Evolutionary conservation across 2,888 invertebrate species (phyloP).

Genomic region (Ophion obscuratus): DNA sequence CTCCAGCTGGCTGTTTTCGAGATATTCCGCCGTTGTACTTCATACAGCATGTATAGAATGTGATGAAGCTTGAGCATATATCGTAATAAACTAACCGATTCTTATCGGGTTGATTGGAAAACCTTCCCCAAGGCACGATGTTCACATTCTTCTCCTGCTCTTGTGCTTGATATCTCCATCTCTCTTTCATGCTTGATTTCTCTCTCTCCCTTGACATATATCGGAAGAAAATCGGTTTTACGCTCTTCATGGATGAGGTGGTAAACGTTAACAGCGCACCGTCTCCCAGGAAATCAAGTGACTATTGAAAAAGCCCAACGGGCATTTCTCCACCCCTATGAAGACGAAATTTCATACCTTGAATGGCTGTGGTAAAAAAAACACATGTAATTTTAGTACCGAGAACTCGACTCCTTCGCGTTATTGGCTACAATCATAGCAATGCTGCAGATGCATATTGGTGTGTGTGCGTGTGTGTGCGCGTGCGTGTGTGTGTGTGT

Average conservation of each 20-base stretch:
- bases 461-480: no score
- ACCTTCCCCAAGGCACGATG: constrained; percentile 63
- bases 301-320: constrained; percentile 62
- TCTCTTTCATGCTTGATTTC: constrained; percentile 19
- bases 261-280: constrained; percentile 49
- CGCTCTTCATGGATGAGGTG: constrained; percentile 65
- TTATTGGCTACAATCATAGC: neutral
- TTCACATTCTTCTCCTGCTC: constrained; percentile 29
- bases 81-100: constrained; percentile 76
- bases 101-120: constrained; percentile 80
- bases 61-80: constrained; percentile 25
- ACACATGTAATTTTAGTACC: neutral
- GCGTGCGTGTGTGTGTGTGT: no score
- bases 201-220: constrained; percentile 42
- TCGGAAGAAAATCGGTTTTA: constrained; percentile 62
- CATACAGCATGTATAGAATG: neutral
- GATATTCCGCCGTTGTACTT: no score
- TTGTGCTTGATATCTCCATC: constrained; percentile 12
- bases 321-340: constrained; percentile 39
- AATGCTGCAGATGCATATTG: no score
- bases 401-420: neutral
- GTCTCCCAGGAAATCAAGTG: constrained; percentile 71
- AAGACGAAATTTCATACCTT: constrained; percentile 35
- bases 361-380: constrained; percentile 17
- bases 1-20: no score